phyloP scores from a whole-genome alignment of 1,140 invertebrate genomes.

The Cherax quadricarinatus region DNA sequence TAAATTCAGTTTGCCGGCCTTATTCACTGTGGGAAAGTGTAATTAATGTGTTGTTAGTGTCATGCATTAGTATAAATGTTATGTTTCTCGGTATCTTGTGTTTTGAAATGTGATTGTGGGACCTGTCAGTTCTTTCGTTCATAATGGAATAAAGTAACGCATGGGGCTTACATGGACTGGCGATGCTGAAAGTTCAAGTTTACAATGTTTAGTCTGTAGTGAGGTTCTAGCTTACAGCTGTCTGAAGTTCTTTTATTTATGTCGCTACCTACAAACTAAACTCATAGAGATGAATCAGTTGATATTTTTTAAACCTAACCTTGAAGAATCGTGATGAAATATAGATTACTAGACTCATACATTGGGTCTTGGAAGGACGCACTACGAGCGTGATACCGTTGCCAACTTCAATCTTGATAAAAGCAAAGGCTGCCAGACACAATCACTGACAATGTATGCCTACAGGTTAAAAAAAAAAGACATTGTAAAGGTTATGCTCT shows the following conservation, averaged over 20 bases:
- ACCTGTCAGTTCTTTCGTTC: too few relatives aligned
- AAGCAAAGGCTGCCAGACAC: conserved; percentile 10
- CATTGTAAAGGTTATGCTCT: conserved; percentile 9
- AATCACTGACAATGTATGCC: conserved; percentile 15
- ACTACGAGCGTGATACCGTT: conserved; percentile 22
- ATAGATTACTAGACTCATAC: conserved; percentile 19
- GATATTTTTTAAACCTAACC: conserved; percentile 4
- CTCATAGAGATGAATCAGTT: conserved; percentile 17
- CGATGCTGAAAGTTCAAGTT: conserved; percentile 35
- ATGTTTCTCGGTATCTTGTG: too few relatives aligned
- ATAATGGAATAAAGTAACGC: background rate
- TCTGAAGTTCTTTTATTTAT: conserved; percentile 12
- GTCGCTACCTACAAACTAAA: conserved; percentile 26
- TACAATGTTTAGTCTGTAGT: conserved; percentile 36
- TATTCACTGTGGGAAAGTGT: too few relatives aligned
- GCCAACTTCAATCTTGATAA: conserved; percentile 28
- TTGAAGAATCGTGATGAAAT: background rate
- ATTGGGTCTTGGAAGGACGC: conserved; percentile 19
- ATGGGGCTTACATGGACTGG: conserved; percentile 32
- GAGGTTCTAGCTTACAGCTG: conserved; percentile 11
- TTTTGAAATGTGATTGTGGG: too few relatives aligned
- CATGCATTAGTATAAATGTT: background rate
- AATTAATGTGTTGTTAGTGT: background rate
- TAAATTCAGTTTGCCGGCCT: too few relatives aligned
- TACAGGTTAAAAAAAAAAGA: conserved; percentile 28